These are phyloP conservation scores for Acheta domesticus DNA, from an alignment of 2,888 invertebrate species.

Conservation along the genomic window DNA sequence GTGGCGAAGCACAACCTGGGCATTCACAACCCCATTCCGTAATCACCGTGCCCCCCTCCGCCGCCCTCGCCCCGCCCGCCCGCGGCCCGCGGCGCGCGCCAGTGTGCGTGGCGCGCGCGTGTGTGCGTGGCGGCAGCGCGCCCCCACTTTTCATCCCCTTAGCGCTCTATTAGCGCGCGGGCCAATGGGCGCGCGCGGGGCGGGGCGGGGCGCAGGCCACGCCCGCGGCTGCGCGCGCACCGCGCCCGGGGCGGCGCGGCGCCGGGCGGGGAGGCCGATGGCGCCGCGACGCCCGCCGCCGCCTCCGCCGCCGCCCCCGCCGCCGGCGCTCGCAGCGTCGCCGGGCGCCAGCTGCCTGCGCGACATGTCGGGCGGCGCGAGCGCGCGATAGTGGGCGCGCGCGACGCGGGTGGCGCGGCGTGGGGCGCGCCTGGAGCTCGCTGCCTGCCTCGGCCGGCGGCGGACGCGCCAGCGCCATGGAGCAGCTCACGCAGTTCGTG, in stretches of 20 bases:
- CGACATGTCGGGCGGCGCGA: not conserved
- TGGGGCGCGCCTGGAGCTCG: not conserved
- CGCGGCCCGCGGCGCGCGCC: too few species aligned
- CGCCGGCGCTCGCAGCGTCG: not conserved
- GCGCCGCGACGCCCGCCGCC: not conserved
- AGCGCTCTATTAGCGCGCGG: not conserved
- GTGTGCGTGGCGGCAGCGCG: too few species aligned
- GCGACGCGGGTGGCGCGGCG: not conserved
- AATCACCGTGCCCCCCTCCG: too few species aligned
- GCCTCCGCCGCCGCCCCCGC: not conserved
- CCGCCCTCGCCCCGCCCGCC: too few species aligned
- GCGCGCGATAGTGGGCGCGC: not conserved
- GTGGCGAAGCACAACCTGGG: too few species aligned
- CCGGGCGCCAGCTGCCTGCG: not conserved
- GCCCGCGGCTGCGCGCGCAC: slow-evolving; percentile 23
- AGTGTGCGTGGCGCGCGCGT: too few species aligned
- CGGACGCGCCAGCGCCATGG: slow-evolving; percentile 55
- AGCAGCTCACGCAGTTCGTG: slow-evolving; percentile 87
- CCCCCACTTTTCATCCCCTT: too few species aligned
- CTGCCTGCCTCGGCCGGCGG: not conserved
- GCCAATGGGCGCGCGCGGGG: not conserved
- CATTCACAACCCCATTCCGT: too few species aligned
- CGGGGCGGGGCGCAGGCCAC: slow-evolving; percentile 21
- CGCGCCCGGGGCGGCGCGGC: slow-evolving; percentile 3
- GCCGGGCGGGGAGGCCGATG: not conserved